Conservation (phyloP, 2,113 vertebrate species). For the Proteles cristata region DNA sequence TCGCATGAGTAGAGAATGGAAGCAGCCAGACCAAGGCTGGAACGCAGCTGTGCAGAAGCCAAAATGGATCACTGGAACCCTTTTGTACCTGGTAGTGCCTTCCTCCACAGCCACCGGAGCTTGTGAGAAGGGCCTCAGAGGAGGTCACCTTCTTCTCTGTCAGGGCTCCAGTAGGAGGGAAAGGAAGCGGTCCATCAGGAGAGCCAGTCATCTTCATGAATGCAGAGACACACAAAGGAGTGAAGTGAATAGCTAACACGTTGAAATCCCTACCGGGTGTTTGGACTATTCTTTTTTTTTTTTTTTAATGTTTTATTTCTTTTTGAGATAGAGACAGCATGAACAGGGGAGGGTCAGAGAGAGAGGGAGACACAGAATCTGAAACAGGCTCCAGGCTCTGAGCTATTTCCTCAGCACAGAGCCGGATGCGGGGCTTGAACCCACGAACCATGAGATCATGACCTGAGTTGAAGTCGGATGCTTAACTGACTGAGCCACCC, state of each 20-base stretch:
- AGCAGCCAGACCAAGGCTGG: neutral
- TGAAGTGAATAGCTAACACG: neutral
- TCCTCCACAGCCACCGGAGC: neutral
- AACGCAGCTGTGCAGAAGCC: neutral
- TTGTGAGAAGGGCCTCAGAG: neutral
- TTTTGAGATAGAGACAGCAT: too few species aligned
- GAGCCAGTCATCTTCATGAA: neutral
- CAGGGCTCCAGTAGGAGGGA: neutral
- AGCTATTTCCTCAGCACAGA: too few species aligned
- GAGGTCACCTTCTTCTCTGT: neutral
- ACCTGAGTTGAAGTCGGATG: too few species aligned
- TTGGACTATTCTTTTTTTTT: neutral
- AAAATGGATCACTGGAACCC: too few species aligned
- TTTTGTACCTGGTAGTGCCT: neutral
- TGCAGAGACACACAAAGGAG: neutral
- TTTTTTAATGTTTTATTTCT: too few species aligned
- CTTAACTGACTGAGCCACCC: too few species aligned
- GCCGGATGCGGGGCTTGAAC: too few species aligned
- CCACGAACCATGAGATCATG: too few species aligned
- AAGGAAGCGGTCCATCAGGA: neutral
- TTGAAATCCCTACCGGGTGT: neutral
- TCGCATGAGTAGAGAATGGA: neutral
- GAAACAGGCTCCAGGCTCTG: too few species aligned
- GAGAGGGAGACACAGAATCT: too few species aligned
- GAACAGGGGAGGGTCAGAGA: too few species aligned